Evolutionary conservation across 2,888 invertebrate species (phyloP).

Genomic region (Caenorhabditis wallacei): DNA sequence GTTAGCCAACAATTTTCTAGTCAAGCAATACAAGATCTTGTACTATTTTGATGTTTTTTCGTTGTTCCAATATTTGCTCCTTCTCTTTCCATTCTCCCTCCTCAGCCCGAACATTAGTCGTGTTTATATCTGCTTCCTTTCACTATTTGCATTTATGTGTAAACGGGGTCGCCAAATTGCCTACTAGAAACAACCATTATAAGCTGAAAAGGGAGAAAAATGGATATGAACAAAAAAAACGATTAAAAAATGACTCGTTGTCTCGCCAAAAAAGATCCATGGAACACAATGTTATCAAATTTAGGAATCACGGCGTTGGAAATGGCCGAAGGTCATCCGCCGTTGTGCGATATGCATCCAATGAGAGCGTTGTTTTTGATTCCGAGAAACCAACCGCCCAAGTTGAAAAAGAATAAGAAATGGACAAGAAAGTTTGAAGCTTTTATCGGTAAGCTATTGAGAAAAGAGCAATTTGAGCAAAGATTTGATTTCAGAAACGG

Average conservation of each 20-base stretch:
- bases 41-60: slow-evolving; percentile 49
- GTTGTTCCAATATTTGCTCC: slow-evolving; percentile 52
- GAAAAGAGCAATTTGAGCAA: background rate
- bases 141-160: slow-evolving; percentile 56
- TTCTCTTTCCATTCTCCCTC: slow-evolving; percentile 19
- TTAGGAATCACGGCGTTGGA: slow-evolving; percentile 93
- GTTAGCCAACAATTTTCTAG: background rate
- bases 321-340: slow-evolving; percentile 92
- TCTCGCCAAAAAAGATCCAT: background rate
- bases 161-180: slow-evolving; percentile 39
- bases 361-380: slow-evolving; percentile 90
- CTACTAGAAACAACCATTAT: slow-evolving; percentile 5
- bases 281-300: slow-evolving; percentile 55
- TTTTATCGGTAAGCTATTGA: slow-evolving; percentile 88
- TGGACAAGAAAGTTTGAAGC: slow-evolving; percentile 93
- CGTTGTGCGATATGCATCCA: slow-evolving; percentile 98
- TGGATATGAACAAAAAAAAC: no score
- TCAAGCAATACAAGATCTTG: slow-evolving; percentile 12
- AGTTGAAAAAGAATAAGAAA: slow-evolving; percentile 88
- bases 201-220: background rate
- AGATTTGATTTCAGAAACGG: slow-evolving; percentile 87
- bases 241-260: background rate
- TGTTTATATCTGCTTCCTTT: slow-evolving; percentile 47
- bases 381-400: slow-evolving; percentile 93
- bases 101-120: slow-evolving; percentile 42